phyloP scores from a whole-genome alignment of 2,113 vertebrate genomes.

The Pao palembangensis region DNA sequence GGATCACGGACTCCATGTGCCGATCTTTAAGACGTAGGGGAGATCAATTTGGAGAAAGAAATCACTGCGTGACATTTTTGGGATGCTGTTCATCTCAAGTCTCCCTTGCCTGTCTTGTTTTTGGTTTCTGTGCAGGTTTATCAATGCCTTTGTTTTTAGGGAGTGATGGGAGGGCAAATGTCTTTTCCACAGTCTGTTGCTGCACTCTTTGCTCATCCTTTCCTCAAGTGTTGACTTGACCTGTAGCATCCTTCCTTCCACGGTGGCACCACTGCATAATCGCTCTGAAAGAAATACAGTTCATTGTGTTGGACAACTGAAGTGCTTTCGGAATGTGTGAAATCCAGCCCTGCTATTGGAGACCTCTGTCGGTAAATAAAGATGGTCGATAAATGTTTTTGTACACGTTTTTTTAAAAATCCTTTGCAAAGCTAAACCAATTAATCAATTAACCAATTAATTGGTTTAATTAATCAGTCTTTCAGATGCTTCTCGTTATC shows the following conservation, averaged over 20 bases:
- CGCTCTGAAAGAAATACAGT: slow-evolving; percentile 79
- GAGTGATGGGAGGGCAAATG: too few relatives aligned
- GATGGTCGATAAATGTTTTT: slow-evolving; percentile 73
- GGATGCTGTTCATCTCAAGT: slow-evolving; percentile 23
- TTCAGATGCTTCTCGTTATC: not conserved
- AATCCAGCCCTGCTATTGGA: slow-evolving; percentile 78
- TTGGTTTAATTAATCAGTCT: too few relatives aligned
- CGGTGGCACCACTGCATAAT: slow-evolving; percentile 72
- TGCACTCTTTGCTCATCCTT: slow-evolving; percentile 49
- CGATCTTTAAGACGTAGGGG: slow-evolving; percentile 13
- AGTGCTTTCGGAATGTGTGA: slow-evolving; percentile 76
- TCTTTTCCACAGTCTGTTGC: slow-evolving; percentile 27
- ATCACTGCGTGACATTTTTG: slow-evolving; percentile 1
- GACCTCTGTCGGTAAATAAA: slow-evolving; percentile 81
- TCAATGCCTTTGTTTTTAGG: slow-evolving; percentile 35
- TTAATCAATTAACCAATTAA: not conserved
- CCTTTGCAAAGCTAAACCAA: too few relatives aligned
- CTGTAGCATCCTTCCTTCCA: slow-evolving; percentile 52
- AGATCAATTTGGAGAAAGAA: slow-evolving; percentile 23
- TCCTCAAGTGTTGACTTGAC: slow-evolving; percentile 51
- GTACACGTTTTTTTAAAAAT: slow-evolving; percentile 28
- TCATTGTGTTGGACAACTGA: slow-evolving; percentile 67
- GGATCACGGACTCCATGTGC: slow-evolving; percentile 27
- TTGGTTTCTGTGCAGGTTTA: slow-evolving; percentile 30
- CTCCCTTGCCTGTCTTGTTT: slow-evolving; percentile 32